These are phyloP conservation scores for Eupsilia transversa DNA, from an alignment of 2,888 invertebrate genomes.

Conservation along the genomic window DNA sequence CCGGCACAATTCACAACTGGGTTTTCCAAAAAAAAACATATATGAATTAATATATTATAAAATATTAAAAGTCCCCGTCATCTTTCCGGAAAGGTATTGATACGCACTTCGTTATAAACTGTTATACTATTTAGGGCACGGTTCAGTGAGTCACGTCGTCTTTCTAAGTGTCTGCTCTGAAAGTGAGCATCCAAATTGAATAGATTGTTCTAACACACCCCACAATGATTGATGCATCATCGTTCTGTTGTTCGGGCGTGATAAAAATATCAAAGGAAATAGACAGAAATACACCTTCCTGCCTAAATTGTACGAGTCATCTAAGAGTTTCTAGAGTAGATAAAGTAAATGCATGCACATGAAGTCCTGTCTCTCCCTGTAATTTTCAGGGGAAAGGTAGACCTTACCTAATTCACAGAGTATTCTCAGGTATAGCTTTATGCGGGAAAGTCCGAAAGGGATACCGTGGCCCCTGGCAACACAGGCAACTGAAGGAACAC, in stretches of 20 bases:
- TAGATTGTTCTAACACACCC: conserved; percentile 52
- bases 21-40: conserved; percentile 30
- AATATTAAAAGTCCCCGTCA: conserved; percentile 39
- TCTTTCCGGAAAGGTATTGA: conserved; percentile 43
- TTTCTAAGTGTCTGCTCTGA: conserved; percentile 36
- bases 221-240: conserved; percentile 57
- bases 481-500: no score
- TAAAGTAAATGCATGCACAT: not conserved
- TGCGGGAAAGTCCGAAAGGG: no score
- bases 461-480: no score
- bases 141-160: conserved; percentile 57
- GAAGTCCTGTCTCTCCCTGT: not conserved
- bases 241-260: conserved; percentile 19
- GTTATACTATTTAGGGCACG: conserved; percentile 55
- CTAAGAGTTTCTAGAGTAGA: not conserved
- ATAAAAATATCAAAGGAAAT: conserved; percentile 24
- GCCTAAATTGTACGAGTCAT: conserved; percentile 31
- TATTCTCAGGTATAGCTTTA: not conserved
- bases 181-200: conserved; percentile 57
- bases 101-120: conserved; percentile 49
- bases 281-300: conserved; percentile 24
- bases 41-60: conserved; percentile 24
- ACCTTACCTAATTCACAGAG: not conserved
- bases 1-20: conserved; percentile 21
- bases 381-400: not conserved